Conservation (phyloP, 2,113 vertebrate genomes). For the Microtus richardsoni region DNA sequence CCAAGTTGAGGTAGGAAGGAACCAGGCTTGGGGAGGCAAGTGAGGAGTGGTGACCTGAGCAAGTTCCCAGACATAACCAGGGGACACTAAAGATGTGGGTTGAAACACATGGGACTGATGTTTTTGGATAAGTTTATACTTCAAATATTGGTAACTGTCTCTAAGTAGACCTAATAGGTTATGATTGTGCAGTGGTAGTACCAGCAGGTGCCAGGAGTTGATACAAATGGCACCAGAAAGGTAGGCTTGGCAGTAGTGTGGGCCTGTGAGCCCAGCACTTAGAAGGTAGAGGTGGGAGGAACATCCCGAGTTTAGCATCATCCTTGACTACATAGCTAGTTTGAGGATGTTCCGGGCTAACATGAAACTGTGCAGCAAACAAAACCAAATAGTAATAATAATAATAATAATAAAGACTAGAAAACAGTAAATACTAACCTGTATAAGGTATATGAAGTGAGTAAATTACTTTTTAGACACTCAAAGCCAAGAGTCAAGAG, state of each 20-base stretch:
- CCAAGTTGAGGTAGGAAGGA: neutral
- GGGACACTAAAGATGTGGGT: neutral
- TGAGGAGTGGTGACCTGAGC: neutral
- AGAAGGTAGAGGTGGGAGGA: neutral
- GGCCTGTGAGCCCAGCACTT: neutral
- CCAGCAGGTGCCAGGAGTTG: neutral
- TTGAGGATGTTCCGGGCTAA: neutral
- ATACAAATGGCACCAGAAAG: neutral
- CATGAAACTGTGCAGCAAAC: neutral
- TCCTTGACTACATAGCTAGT: neutral
- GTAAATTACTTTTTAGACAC: neutral
- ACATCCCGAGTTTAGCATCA: neutral
- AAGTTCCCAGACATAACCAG: rapidly evolving
- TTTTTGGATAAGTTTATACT: neutral
- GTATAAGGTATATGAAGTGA: neutral
- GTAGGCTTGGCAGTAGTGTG: neutral
- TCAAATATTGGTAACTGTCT: neutral
- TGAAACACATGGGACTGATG: neutral
- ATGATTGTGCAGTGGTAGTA: neutral
- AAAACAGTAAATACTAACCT: neutral
- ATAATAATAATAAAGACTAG: neutral
- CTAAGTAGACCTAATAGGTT: neutral
- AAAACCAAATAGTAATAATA: too few relatives aligned
- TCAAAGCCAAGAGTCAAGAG: neutral
- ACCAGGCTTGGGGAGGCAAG: too few relatives aligned